A percentile compares a stretch with the other conserved stretches of the same genome.
These are phyloP conservation scores for Harpegnathos saltator DNA, from an alignment of 1,140 invertebrate species.

Conservation along the genomic window DNA sequence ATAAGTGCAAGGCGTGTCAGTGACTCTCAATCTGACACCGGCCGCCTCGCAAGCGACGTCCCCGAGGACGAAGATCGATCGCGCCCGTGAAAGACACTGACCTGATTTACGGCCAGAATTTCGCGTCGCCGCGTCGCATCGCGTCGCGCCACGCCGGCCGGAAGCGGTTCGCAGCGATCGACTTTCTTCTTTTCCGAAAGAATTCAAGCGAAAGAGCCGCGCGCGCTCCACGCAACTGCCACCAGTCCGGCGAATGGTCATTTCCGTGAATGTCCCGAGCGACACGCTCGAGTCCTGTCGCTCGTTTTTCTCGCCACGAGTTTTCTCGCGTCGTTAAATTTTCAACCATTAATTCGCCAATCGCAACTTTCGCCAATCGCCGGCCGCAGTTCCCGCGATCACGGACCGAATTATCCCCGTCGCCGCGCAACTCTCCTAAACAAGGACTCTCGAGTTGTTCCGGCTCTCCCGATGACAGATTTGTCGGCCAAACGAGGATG, in stretches of 20 bases:
- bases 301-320: neutral
- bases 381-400: no score
- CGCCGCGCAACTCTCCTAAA: no score
- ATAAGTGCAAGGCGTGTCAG: conserved; percentile 63
- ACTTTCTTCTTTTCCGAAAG: neutral
- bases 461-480: no score
- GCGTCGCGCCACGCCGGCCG: no score
- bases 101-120: conserved; percentile 61
- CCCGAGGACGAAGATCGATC: conserved; percentile 71
- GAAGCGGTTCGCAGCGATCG: conserved; percentile 42
- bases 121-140: no score
- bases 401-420: neutral
- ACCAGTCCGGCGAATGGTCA: neutral
- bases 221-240: neutral
- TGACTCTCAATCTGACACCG: conserved; percentile 63
- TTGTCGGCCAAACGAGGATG: no score
- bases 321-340: neutral
- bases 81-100: conserved; percentile 27
- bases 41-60: conserved; percentile 27
- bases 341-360: neutral
- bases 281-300: neutral
- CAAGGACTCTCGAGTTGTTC: no score
- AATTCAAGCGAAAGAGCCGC: neutral
- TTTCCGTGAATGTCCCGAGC: neutral
- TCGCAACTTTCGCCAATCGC: no score